Percentiles rank a stretch among this genome's conserved stretches.
phyloP scores from a whole-genome alignment of 2,113 vertebrate species.

The Hoplias malabaricus region DNA sequence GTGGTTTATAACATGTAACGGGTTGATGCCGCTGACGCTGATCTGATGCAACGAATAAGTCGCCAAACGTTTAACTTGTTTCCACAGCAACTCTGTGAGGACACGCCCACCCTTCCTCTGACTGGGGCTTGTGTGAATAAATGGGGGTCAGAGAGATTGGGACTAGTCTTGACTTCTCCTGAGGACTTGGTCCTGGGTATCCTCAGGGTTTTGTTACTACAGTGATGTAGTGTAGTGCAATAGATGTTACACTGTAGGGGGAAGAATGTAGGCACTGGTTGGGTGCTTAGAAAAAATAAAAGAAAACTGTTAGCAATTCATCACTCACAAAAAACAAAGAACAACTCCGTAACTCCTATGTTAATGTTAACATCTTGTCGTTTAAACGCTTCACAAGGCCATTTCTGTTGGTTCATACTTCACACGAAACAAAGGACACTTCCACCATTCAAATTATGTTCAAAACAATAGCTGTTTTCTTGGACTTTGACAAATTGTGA shows the following conservation, averaged over 20 bases:
- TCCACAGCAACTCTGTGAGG: background rate
- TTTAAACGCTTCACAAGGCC: too few relatives aligned
- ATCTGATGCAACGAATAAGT: conserved; percentile 22
- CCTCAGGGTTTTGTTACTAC: conserved; percentile 67
- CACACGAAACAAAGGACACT: too few relatives aligned
- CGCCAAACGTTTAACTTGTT: background rate
- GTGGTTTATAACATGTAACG: background rate
- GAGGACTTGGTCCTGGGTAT: conserved; percentile 53
- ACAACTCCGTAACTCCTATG: too few relatives aligned
- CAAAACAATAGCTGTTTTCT: too few relatives aligned
- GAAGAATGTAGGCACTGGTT: background rate
- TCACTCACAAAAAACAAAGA: too few relatives aligned
- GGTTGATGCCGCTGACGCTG: conserved; percentile 3
- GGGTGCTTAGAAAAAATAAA: conserved; percentile 27
- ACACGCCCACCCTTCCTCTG: background rate
- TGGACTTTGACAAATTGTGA: background rate
- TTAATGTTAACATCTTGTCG: too few relatives aligned
- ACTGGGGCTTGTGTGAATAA: background rate
- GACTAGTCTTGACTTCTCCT: conserved; percentile 7
- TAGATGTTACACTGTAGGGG: conserved; percentile 19
- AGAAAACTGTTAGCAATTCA: conserved; percentile 8
- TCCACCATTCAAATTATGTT: too few relatives aligned
- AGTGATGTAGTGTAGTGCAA: conserved; percentile 46
- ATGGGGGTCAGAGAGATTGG: too few relatives aligned
- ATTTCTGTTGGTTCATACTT: too few relatives aligned